Percentiles rank a stretch among this genome's conserved stretches.
Conservation (phyloP, 2,797 vertebrate genomes). For the Pitangus sulphuratus region DNA sequence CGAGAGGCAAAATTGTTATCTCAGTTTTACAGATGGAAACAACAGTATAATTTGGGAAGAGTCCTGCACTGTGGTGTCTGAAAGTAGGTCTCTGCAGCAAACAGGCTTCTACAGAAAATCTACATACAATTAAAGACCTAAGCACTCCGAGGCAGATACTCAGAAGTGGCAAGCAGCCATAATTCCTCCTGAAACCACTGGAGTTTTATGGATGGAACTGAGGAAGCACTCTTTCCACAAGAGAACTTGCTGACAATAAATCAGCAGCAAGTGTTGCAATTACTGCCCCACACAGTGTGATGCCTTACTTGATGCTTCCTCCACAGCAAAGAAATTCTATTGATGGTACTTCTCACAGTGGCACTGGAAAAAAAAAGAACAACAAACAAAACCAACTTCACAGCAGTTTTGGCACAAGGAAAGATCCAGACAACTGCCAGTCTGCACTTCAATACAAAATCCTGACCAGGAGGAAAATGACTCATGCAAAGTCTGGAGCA, state of each 20-base stretch:
- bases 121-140: not conserved
- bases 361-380: conserved; percentile 12
- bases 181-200: conserved; percentile 36
- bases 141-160: conserved; percentile 5
- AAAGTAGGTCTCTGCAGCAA: not conserved
- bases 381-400: conserved; percentile 45
- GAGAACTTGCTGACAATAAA: conserved; percentile 59
- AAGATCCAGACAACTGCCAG: conserved; percentile 58
- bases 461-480: conserved; percentile 71
- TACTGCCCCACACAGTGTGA: conserved; percentile 13
- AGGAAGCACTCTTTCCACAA: conserved; percentile 28
- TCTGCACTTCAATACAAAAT: conserved; percentile 57
- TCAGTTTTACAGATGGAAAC: not conserved
- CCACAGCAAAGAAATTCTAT: conserved; percentile 40
- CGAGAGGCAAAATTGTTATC: not conserved
- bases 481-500: conserved; percentile 59
- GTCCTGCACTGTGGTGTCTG: not conserved
- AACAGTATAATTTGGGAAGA: not conserved
- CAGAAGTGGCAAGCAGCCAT: conserved; percentile 17
- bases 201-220: conserved; percentile 9
- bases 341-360: conserved; percentile 47
- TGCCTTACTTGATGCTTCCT: conserved; percentile 42
- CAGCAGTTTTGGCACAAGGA: conserved; percentile 57
- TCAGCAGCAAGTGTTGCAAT: conserved; percentile 53
- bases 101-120: not conserved